Conservation (phyloP, 2,888 invertebrate genomes). For the Andrena trimmerana region DNA sequence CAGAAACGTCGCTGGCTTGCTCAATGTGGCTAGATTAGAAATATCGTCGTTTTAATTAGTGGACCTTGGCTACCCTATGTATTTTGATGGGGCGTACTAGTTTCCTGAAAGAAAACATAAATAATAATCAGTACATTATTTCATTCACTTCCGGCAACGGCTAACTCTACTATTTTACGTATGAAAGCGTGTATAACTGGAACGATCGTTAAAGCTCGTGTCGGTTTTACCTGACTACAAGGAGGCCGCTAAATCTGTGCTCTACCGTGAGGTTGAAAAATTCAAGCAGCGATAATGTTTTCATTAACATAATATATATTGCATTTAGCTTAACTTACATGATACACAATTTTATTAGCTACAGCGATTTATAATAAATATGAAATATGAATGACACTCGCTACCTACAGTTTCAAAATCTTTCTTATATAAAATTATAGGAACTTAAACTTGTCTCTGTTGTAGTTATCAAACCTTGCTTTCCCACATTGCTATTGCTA, state of each 20-base stretch:
- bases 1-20: conserved; percentile 22
- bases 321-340: conserved; percentile 57
- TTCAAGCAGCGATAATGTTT: conserved; percentile 52
- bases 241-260: conserved; percentile 43
- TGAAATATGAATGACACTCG: conserved; percentile 42
- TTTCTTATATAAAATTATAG: conserved; percentile 51
- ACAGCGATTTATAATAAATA: conserved; percentile 59
- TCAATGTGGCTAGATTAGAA: conserved; percentile 43
- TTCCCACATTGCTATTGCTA: conserved; percentile 28
- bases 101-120: conserved; percentile 64
- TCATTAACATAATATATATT: conserved; percentile 62
- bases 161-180: conserved; percentile 44
- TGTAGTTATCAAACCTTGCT: conserved; percentile 13
- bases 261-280: conserved; percentile 54
- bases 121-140: conserved; percentile 56
- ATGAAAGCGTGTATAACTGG: conserved; percentile 40
- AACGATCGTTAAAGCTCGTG: conserved; percentile 40
- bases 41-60: conserved; percentile 50
- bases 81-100: conserved; percentile 51
- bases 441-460: conserved; percentile 45
- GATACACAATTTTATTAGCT: conserved; percentile 51
- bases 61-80: conserved; percentile 60
- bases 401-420: conserved; percentile 33
- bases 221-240: conserved; percentile 51
- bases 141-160: conserved; percentile 14